phyloP scores from a whole-genome alignment of 1,140 invertebrate species.

The Geopemphigus sp. region DNA sequence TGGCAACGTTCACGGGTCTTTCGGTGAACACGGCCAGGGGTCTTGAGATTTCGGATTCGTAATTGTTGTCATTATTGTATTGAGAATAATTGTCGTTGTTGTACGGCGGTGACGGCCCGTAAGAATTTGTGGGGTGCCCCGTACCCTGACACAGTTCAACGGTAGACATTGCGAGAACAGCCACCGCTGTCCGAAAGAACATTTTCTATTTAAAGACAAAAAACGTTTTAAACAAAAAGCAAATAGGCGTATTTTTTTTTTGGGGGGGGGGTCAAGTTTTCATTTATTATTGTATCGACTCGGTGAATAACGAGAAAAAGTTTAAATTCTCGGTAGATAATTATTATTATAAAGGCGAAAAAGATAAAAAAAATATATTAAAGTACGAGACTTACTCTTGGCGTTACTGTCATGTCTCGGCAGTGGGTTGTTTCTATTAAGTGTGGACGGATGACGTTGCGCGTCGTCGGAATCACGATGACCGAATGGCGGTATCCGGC shows the following conservation, averaged over 20 bases:
- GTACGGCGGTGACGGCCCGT: not conserved
- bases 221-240: not conserved
- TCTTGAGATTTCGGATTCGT: constrained; percentile 14
- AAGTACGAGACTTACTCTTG: not conserved
- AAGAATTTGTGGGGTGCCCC: not conserved
- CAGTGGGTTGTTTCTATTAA: not conserved
- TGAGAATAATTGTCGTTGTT: not conserved
- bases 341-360: too few species aligned
- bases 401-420: not conserved
- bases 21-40: constrained; percentile 40
- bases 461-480: not conserved
- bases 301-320: too few species aligned
- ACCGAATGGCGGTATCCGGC: not conserved
- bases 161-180: not conserved
- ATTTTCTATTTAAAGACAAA: not conserved
- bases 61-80: not conserved
- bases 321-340: too few species aligned
- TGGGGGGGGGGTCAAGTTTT: too few species aligned
- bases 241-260: too few species aligned
- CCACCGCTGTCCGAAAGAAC: not conserved
- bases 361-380: too few species aligned
- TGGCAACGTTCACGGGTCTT: constrained; percentile 1
- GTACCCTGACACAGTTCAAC: not conserved
- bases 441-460: not conserved
- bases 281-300: too few species aligned